phyloP scores from a whole-genome alignment of 2,113 vertebrate species.

The Corynorhinus townsendii region DNA sequence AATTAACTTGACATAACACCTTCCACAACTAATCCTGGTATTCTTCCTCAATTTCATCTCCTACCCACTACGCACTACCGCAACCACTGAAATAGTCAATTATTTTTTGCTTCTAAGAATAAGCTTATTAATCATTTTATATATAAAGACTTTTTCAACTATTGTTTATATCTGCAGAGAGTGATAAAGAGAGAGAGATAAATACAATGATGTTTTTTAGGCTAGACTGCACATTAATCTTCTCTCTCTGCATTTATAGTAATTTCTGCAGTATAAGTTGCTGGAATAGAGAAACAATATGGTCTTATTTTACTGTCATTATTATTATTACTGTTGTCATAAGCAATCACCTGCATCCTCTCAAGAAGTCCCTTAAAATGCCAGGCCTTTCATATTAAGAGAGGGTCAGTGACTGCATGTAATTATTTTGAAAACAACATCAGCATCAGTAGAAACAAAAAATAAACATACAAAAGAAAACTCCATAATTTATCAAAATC shows the following conservation, averaged over 20 bases:
- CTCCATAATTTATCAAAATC: background rate
- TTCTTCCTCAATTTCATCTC: background rate
- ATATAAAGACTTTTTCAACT: background rate
- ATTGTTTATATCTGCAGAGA: background rate
- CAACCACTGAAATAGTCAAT: background rate
- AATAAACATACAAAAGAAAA: background rate
- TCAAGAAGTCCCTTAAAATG: background rate
- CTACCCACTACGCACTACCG: fast-evolving
- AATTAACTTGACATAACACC: background rate
- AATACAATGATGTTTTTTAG: background rate
- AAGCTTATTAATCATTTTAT: background rate
- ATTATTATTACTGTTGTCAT: background rate
- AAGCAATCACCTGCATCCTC: background rate
- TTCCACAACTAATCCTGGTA: background rate
- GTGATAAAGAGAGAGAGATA: background rate
- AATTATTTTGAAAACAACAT: background rate
- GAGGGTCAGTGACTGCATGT: background rate
- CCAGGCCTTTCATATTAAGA: background rate
- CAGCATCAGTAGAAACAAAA: background rate
- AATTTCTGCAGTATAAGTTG: background rate
- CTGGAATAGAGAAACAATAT: background rate
- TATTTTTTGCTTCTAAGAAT: background rate
- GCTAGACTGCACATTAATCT: background rate
- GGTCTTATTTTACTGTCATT: background rate
- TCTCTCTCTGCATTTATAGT: background rate